These are phyloP conservation scores for Drosophila orosa DNA, from an alignment of 1,140 invertebrate genomes.

Conservation along the genomic window DNA sequence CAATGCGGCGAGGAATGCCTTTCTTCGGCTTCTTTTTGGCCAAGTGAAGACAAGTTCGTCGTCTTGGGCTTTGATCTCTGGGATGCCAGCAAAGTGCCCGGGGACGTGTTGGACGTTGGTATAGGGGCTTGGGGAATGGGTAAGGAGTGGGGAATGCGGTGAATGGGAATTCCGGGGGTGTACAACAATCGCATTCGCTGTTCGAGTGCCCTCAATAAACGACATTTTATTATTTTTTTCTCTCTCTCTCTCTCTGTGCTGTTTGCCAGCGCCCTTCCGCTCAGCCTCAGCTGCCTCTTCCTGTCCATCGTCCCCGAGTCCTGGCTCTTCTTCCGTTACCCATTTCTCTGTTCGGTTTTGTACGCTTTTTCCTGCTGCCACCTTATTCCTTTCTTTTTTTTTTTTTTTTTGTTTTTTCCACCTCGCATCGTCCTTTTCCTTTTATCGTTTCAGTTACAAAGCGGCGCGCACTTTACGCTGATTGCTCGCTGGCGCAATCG, in stretches of 20 bases:
- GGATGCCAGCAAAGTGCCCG: slow-evolving; percentile 8
- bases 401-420: slow-evolving; percentile 3
- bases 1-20: slow-evolving; percentile 14
- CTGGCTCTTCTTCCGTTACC: slow-evolving; percentile 17
- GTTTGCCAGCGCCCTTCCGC: slow-evolving; percentile 14
- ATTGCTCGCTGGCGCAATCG: slow-evolving; percentile 75
- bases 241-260: slow-evolving; percentile 30
- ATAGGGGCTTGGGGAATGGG: no score
- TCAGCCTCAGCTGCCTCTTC: slow-evolving; percentile 4
- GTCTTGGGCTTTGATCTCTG: slow-evolving; percentile 45
- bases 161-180: slow-evolving; percentile 33
- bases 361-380: slow-evolving; percentile 27
- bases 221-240: slow-evolving; percentile 74
- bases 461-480: slow-evolving; percentile 80
- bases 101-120: not conserved
- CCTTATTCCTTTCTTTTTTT: slow-evolving; percentile 5
- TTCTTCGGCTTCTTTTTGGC: slow-evolving; percentile 8
- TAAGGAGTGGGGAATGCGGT: not conserved
- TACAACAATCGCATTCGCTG: slow-evolving; percentile 62
- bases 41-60: slow-evolving; percentile 35
- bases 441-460: slow-evolving; percentile 81
- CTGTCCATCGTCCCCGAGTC: not conserved
- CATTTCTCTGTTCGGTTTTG: slow-evolving; percentile 42
- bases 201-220: slow-evolving; percentile 69
- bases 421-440: slow-evolving; percentile 22